Base-by-base conservation (phyloP, 2,797 vertebrate genomes). In the Anisognathus igniventris region DNA sequence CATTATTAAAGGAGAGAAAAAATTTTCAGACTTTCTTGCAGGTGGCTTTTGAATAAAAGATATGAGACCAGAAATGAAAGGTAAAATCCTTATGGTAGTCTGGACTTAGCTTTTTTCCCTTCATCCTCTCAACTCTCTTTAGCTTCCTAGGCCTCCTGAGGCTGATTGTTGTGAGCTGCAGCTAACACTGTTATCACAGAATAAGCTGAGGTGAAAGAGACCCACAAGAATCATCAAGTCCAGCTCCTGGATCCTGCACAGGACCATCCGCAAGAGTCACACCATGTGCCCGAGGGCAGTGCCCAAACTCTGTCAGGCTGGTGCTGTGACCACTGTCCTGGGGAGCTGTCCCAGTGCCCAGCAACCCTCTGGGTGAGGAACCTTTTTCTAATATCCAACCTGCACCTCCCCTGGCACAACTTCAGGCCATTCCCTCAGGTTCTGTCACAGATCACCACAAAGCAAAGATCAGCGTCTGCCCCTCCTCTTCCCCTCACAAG, bases 381-480 rank as follows among this genome's bases (percentile, higher is more conserved):
- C 9, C 22, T 50, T 12, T 22, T 12, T 6, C 18, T 37, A 0
- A 37, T 42, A 42, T 4, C 35, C 44, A 50, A 0, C 37, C 18
- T 23, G 44, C 0, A 18, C 9, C 12, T 50, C 17, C 11, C 9
- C 1, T 58, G 27, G 0, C 12, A 50, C 37, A 58, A 0, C 5
- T 37, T 58, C 37, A 74, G 44, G 44, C 22, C 70, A 19, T 42
- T 65, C 7, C 35, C 42, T 65, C 1, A 0, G 42, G 7, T 42
- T 5, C 60, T 74, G 31, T 40, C 31, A 2, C 31, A 50, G 50
- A 15, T 60, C 25, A 33, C 10, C 13, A 23, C 5, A 50, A 14
- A 42, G 25, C 0, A 23, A 35, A 42, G 61, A 57, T 66, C 61
- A 31, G 37, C 2, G 51, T 0, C 37, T 50, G 61, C 12, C 6